Evolutionary conservation across 2,797 vertebrate species (phyloP).

Genomic region (Labroides dimidiatus): DNA sequence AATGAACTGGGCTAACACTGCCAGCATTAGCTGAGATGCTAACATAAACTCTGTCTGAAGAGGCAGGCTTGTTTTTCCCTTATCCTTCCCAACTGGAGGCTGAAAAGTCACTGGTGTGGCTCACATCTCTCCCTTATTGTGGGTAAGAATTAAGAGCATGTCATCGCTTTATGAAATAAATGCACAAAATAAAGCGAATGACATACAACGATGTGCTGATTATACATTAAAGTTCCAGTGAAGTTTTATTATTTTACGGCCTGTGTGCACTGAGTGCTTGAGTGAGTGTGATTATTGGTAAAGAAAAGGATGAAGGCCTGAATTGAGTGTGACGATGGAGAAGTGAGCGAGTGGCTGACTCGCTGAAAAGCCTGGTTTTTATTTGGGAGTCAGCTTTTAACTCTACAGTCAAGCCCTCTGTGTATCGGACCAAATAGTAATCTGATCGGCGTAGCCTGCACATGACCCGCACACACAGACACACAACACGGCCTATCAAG

Average conservation of each 20-base stretch:
- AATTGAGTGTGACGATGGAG: slow-evolving; percentile 1
- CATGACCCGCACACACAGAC: slow-evolving; percentile 30
- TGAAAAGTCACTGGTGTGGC: too few relatives aligned
- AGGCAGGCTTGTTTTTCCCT: neutral
- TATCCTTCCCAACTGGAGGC: too few relatives aligned
- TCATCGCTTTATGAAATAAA: neutral
- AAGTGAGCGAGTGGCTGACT: slow-evolving; percentile 3
- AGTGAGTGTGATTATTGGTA: slow-evolving; percentile 9
- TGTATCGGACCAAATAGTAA: slow-evolving; percentile 45
- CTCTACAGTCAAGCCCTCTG: slow-evolving; percentile 31
- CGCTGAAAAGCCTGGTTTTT: slow-evolving; percentile 32
- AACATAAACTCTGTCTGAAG: neutral
- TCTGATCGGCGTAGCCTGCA: slow-evolving; percentile 34
- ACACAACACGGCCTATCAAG: slow-evolving; percentile 41
- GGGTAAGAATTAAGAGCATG: neutral
- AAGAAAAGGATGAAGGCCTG: neutral
- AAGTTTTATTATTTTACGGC: too few relatives aligned
- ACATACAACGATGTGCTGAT: neutral
- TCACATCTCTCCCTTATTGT: neutral
- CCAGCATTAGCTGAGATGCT: neutral
- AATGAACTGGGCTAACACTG: neutral
- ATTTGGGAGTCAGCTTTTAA: slow-evolving; percentile 41
- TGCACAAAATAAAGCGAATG: neutral
- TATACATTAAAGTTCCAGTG: neutral
- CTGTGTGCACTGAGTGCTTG: neutral